A percentile compares a stretch with the other conserved stretches of the same genome.
phyloP scores from a whole-genome alignment of 2,888 invertebrate species.

The Dorcus parallelipipedus region DNA sequence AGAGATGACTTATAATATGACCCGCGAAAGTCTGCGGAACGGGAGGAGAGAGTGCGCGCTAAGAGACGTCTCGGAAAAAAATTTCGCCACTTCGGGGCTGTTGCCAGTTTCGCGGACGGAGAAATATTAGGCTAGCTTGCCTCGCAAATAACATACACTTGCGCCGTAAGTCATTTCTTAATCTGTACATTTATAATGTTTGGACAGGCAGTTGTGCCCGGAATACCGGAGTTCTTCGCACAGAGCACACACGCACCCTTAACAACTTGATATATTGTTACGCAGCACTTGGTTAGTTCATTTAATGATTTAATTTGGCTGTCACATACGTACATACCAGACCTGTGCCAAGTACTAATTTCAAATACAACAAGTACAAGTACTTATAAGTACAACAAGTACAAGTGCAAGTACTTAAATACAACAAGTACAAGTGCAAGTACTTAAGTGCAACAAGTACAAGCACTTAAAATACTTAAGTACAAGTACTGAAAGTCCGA shows the following conservation, averaged over 20 bases:
- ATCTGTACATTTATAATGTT: conserved; percentile 37
- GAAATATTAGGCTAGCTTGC: conserved; percentile 34
- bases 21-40: conserved; percentile 12
- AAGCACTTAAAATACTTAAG: too few relatives aligned
- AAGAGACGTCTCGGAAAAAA: conserved; percentile 13
- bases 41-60: background rate
- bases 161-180: conserved; percentile 33
- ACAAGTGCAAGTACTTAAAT: too few relatives aligned
- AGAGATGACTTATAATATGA: conserved; percentile 23
- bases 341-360: too few relatives aligned
- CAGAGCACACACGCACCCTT: conserved; percentile 6
- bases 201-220: conserved; percentile 27
- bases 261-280: conserved; percentile 22
- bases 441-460: too few relatives aligned
- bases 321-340: too few relatives aligned
- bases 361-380: too few relatives aligned
- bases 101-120: conserved; percentile 32
- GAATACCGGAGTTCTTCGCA: conserved; percentile 10
- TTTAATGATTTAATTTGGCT: background rate
- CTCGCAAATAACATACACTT: conserved; percentile 33
- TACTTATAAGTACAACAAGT: too few relatives aligned
- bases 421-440: too few relatives aligned
- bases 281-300: conserved; percentile 15
- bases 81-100: conserved; percentile 20
- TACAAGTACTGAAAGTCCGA: too few relatives aligned